Evolutionary conservation across 2,888 invertebrate genomes (phyloP).

Genomic region (Tridacna crocea): DNA sequence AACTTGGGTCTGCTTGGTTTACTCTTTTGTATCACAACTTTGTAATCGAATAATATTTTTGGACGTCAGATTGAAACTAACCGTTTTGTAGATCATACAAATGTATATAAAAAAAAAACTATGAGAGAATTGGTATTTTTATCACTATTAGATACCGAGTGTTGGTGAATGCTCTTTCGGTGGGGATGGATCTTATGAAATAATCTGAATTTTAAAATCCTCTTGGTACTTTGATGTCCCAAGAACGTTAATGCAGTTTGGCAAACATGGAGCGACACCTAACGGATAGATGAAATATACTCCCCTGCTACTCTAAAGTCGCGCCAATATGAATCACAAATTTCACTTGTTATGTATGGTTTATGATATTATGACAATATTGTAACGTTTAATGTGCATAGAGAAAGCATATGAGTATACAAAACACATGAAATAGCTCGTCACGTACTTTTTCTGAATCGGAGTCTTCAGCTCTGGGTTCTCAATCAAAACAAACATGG

Average conservation of each 20-base stretch:
- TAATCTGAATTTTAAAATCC: background rate
- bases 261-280: constrained; percentile 54
- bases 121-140: too few relatives aligned
- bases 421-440: background rate
- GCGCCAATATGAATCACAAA: constrained; percentile 41
- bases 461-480: constrained; percentile 14
- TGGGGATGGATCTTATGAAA: too few relatives aligned
- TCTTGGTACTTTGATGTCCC: background rate
- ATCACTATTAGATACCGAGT: too few relatives aligned
- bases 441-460: background rate
- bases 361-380: too few relatives aligned
- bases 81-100: too few relatives aligned
- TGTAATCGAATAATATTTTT: too few relatives aligned
- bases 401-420: background rate
- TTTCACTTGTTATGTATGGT: background rate
- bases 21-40: background rate
- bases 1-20: background rate
- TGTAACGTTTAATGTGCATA: too few relatives aligned
- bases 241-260: constrained; percentile 40
- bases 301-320: constrained; percentile 28
- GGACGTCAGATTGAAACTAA: too few relatives aligned
- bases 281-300: constrained; percentile 35
- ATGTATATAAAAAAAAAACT: too few relatives aligned
- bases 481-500: constrained; percentile 77
- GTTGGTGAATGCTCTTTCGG: too few relatives aligned